Evolutionary conservation across 2,797 vertebrate genomes (phyloP).

Genomic region (Danio choprae): DNA sequence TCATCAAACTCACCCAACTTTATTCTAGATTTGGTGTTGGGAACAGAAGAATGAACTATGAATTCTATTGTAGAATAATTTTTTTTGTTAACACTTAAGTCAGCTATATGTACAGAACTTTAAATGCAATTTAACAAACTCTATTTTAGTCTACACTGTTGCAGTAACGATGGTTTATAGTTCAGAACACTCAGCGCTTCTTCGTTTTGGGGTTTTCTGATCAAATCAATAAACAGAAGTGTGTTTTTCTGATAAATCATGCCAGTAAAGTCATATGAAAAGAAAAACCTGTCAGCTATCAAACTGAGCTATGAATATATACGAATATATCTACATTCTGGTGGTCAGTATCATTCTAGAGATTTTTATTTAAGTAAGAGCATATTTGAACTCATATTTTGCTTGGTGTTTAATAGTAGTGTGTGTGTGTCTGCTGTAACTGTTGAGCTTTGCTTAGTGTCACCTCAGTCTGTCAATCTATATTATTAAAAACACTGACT

Average conservation of each 20-base stretch:
- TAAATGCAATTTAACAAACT: neutral
- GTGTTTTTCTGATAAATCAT: neutral
- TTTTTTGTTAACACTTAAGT: neutral
- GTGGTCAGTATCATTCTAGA: constrained; percentile 5
- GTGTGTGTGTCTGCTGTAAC: constrained; percentile 11
- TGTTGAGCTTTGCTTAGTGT: constrained; percentile 6
- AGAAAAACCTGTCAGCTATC: neutral
- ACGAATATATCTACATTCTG: neutral
- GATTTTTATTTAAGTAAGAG: neutral
- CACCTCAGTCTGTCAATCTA: neutral
- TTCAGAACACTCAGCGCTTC: neutral
- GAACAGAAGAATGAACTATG: neutral
- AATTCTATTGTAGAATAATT: neutral
- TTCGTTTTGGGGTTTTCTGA: neutral
- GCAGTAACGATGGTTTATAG: neutral
- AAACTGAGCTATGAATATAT: neutral
- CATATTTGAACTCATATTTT: neutral
- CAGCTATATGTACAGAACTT: constrained; percentile 15
- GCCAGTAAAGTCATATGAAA: neutral
- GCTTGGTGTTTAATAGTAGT: neutral
- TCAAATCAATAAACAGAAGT: neutral
- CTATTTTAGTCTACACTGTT: neutral
- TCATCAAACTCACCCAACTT: constrained; percentile 14
- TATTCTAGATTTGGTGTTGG: constrained; percentile 33
- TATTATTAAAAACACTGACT: neutral